Evolutionary conservation across 2,113 vertebrate genomes (phyloP), one percentile per base, ranked within the genome.

Genomic region (Tachysurus vachellii): DNA sequence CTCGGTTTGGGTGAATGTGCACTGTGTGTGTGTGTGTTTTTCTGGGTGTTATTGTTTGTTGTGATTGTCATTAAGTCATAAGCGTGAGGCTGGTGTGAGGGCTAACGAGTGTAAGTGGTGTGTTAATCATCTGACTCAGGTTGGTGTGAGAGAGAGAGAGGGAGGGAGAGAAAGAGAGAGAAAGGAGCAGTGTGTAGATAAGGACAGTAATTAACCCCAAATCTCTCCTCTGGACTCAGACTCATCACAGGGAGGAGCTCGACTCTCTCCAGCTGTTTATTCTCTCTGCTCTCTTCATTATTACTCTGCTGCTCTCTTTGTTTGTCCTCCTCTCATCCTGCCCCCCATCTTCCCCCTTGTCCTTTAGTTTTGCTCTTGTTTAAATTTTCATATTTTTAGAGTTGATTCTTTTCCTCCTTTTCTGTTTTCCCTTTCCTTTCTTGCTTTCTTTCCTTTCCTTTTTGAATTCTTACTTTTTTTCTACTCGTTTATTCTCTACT

Each of bases 41-140:
- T 26, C 42, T 26, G 42, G 21, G 31, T 9, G 36, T 10, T 66
- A 42, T 6, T 88, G 84, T 88, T 88, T 88, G 86, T 90, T 88
- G 82, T 81, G 36, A 50, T 68, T 82, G 11, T 42, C 17, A 4
- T 85, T 19, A 85, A 80, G 85, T 66, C 82, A 86, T 86, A 83
- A 89, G 54, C 42, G 21, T 3, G 14, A 13, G 56, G 71, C 68
- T 42, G 14, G 86, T 50, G 59, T 76, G 59, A 73, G 79, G 61
- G 68, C 53, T 85, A 86, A 62, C 44, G 1, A 80, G 86, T 53
- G 42, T 64, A 85, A 88, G 73, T 79, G 66, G 61, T 11, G 12
- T 73, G 64, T 28, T 59, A 53, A 62, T 80, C 44, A 7, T 73
- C 57, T 23, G 75, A 26, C 75, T 28, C 14, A 10, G 50, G 54